Conservation (phyloP, 37 sponge, comb jelly and placozoan genomes). For the Amphimedon queenslandica region DNA sequence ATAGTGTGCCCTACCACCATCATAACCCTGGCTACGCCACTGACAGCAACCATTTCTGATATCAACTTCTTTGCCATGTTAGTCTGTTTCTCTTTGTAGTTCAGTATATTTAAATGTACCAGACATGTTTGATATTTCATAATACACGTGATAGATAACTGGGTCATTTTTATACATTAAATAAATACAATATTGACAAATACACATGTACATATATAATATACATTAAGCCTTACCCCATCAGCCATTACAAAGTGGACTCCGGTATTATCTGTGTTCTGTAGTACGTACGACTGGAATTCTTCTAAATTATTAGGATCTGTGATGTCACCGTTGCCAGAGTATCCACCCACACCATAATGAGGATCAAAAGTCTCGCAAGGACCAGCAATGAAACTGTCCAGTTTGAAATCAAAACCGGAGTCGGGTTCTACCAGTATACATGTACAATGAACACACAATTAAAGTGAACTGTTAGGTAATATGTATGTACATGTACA, state of each 20-base stretch:
- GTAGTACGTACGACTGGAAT: slow-evolving; percentile 85
- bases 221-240: slow-evolving; percentile 62
- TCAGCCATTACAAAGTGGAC: slow-evolving; percentile 98
- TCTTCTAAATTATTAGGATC: slow-evolving; percentile 70
- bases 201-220: background rate
- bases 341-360: slow-evolving; percentile 69
- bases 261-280: slow-evolving; percentile 64
- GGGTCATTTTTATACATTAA: too few species aligned
- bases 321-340: slow-evolving; percentile 94
- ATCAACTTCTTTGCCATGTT: too few species aligned
- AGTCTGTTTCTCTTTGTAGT: too few species aligned
- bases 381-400: slow-evolving; percentile 77
- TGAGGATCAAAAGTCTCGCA: slow-evolving; percentile 97
- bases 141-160: too few species aligned
- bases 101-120: too few species aligned
- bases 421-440: slow-evolving; percentile 35
- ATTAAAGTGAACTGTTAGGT: background rate
- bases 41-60: too few species aligned
- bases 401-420: slow-evolving; percentile 93
- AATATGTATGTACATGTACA: background rate
- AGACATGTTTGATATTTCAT: too few species aligned
- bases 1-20: too few species aligned
- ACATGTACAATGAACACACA: background rate
- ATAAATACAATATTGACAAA: too few species aligned
- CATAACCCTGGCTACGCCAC: too few species aligned